Base-by-base conservation (phyloP, 2,797 vertebrate species). In the Coilia nasus region DNA sequence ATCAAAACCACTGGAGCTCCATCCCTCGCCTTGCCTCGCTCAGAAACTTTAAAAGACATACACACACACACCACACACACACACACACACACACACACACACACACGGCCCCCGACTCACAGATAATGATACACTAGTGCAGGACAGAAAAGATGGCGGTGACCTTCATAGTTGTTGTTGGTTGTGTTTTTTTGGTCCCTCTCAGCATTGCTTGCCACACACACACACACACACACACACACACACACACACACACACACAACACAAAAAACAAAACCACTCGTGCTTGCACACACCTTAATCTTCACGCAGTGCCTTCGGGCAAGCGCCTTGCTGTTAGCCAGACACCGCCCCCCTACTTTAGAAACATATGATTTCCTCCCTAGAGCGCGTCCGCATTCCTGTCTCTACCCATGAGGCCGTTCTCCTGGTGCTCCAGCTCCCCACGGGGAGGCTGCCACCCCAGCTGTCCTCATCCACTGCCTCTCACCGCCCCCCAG, bases 81-180 rank as follows among this genome's bases (percentile, higher is more conserved):
- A 67, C 25, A 60, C 60, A 23, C 60, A 62, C 60, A 62, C 23
- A 23, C n/a, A 67, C 62, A 28, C 62, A 28, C 62, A 14, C 62
- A 28, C 62, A 28, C 62, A 67, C 25, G 28, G 23, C 25, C 25
- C 25, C 25, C 28, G 4, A 67, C 62, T 67, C 25, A 67, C 28
- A 35, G 64, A 71, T 71, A 71, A 71, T 71, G 64, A 71, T 31
- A 71, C 28, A 71, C 28, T 71, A 71, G 25, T 15, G 28, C 28
- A 71, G 25, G 12, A 71, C 12, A 41, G 5, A 71, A 15, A 67
- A 11, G 28, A 67, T 71, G 28, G 64, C 12, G 28, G 12, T 71
- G 64, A 71, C 64, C 64, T 71, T 71, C 25, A 71, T 67, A 28
- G 64, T 71, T 71, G 14, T 71, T 71, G 12, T 71, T 71, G 64